Conservation (phyloP, 1,140 invertebrate species). For the Aphelinus certus region DNA sequence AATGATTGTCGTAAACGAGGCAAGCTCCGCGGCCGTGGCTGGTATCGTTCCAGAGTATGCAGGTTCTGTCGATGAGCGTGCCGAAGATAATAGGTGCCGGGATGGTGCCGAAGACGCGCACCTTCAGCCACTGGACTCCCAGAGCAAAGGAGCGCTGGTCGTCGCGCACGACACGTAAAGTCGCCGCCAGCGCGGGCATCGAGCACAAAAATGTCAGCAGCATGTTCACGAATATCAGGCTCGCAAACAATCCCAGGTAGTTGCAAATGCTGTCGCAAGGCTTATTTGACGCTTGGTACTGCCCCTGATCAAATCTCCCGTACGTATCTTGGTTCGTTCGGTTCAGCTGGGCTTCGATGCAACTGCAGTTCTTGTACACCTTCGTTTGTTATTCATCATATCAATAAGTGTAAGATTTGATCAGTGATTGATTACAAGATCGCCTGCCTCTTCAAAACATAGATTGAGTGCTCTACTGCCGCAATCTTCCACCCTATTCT, state of each 20-base stretch:
- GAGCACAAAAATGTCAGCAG: conserved; percentile 80
- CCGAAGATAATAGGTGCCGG: conserved; percentile 88
- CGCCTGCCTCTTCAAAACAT: too few species aligned
- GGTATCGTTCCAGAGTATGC: conserved; percentile 78
- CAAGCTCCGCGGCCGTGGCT: conserved; percentile 73
- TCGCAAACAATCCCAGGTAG: conserved; percentile 74
- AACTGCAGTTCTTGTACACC: conserved; percentile 70
- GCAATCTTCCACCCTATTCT: too few species aligned
- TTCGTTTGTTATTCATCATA: conserved; percentile 32
- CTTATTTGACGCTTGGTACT: conserved; percentile 71
- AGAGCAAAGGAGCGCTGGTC: conserved; percentile 86
- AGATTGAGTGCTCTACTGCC: too few species aligned
- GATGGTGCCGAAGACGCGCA: conserved; percentile 83
- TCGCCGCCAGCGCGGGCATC: conserved; percentile 81
- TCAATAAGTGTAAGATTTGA: neutral
- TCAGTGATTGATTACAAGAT: too few species aligned
- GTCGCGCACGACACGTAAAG: conserved; percentile 81
- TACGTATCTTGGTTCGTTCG: conserved; percentile 37
- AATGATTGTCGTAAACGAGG: conserved; percentile 75
- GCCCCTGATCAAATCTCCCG: conserved; percentile 47
- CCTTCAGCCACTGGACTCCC: conserved; percentile 88
- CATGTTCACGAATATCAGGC: conserved; percentile 76
- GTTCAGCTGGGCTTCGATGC: conserved; percentile 53
- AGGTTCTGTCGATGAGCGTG: conserved; percentile 83
- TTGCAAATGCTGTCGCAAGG: conserved; percentile 73